Evolutionary conservation across 2,888 invertebrate genomes (phyloP).

Genomic region (Diaphora mendica): DNA sequence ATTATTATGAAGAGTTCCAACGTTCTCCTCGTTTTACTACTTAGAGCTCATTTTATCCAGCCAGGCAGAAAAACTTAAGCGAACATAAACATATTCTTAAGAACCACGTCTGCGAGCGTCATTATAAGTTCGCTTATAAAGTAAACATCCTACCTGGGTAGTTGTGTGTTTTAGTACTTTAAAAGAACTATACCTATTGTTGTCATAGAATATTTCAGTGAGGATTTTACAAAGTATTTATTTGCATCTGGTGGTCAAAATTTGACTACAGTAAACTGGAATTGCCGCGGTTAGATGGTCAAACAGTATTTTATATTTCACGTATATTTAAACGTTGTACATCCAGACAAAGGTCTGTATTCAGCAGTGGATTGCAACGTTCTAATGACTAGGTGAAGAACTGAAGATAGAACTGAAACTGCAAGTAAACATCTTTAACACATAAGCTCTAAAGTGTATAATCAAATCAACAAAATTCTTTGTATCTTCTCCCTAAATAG

Average conservation of each 20-base stretch:
- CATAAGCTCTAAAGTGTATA: no score
- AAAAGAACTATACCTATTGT: background rate
- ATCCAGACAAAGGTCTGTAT: no score
- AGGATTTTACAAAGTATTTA: background rate
- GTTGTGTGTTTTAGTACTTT: background rate
- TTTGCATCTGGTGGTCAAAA: background rate
- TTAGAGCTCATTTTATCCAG: slow-evolving; percentile 23
- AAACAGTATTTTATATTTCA: no score
- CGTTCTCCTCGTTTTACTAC: slow-evolving; percentile 24
- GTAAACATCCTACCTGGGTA: background rate
- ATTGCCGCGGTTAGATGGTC: no score
- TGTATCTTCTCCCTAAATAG: no score
- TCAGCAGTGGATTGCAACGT: no score
- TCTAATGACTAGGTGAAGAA: no score
- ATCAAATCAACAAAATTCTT: no score
- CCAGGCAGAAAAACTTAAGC: slow-evolving; percentile 34
- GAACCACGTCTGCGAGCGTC: slow-evolving; percentile 3
- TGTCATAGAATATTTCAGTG: background rate
- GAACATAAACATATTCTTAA: slow-evolving; percentile 28
- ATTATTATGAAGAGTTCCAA: slow-evolving; percentile 1
- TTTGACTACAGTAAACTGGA: no score
- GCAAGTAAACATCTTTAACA: no score
- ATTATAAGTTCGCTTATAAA: slow-evolving; percentile 8
- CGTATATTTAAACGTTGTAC: no score
- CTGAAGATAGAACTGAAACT: no score